Percentiles rank a stretch among this genome's conserved stretches.
Evolutionary conservation across 2,113 vertebrate genomes (phyloP).

Genomic region (Hucho hucho): DNA sequence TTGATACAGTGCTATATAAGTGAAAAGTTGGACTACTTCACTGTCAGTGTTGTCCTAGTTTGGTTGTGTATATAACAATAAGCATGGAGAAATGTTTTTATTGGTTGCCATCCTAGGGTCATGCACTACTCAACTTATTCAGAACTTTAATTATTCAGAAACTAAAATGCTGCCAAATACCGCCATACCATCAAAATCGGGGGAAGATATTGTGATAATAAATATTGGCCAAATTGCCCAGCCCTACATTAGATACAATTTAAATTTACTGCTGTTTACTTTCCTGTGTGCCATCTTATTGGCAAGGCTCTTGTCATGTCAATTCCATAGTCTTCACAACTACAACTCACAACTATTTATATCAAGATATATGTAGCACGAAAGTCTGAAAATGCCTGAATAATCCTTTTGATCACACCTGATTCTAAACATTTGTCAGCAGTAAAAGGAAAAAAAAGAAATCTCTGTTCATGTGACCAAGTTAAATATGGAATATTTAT

Average conservation of each 20-base stretch:
- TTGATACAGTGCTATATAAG: too few relatives aligned
- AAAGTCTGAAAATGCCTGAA: not conserved
- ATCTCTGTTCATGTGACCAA: slow-evolving; percentile 48
- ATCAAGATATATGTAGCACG: not conserved
- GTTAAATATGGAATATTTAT: not conserved
- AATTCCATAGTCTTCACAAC: not conserved
- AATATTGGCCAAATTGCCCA: not conserved
- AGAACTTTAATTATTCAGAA: too few relatives aligned
- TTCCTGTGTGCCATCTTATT: slow-evolving; percentile 56
- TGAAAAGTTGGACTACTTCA: too few relatives aligned
- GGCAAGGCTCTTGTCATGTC: not conserved
- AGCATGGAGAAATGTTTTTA: too few relatives aligned
- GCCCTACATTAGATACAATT: not conserved
- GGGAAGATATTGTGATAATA: too few relatives aligned
- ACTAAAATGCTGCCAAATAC: too few relatives aligned
- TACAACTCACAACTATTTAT: not conserved
- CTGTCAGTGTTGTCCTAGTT: too few relatives aligned
- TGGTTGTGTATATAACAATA: too few relatives aligned
- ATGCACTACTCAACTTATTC: too few relatives aligned
- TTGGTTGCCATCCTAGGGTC: too few relatives aligned
- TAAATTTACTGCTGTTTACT: slow-evolving; percentile 30
- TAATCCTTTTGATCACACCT: not conserved
- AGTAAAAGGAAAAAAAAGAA: slow-evolving; percentile 14
- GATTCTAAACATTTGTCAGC: not conserved
- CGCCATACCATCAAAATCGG: not conserved